Base-by-base conservation (phyloP, 2,888 invertebrate species). In the Lasioglossum leucozonium region DNA sequence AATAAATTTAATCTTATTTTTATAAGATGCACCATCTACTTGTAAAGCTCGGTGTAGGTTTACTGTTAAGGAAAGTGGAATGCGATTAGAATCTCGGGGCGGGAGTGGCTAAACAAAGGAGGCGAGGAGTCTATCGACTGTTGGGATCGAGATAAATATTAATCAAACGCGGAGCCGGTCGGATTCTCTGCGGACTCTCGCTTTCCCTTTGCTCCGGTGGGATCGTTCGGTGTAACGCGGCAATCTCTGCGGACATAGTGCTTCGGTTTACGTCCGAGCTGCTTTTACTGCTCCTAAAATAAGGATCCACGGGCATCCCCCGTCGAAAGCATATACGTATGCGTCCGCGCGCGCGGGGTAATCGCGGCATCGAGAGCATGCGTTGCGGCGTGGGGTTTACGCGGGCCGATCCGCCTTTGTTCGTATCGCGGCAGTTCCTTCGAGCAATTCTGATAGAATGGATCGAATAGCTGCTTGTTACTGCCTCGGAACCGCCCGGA, bases 211-310 rank as follows among this genome's bases (percentile, higher is more conserved):
- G 26, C 22, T 44, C 44, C 37, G 13, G 1, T 4, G 62, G 58
- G 69, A 71, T 82, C 74, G 77, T 84, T 82, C 55, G 26, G 74
- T 55, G 62, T 77, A 74, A 74, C 69, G 58, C 74, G 65, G 83
- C 72, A 79, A 84, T 81, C 77, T 78, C 74, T 42, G 67, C 65
- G 75, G 55, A 22, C 69, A 69, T 30, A 22, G 44, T 42, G 72
- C 82, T 81, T 86, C 75, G 82, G 72, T 87, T 89, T 89, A 84
- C 86, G 71, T 87, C 69, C 80, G 72, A 77, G 72, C 34, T 26
- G 72, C 40, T 77, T 89, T 89, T 89, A 89, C 65, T 73, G 74
- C 81, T 34, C n/a, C 77, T 81, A 76, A 55, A 87, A 86, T 81
- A 86, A 87, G 72, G 72, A 73, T 55, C 78, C 75, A 30, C 34